These are phyloP conservation scores for Phymastichus coffea DNA, from an alignment of 1,140 invertebrate genomes.

Conservation along the genomic window DNA sequence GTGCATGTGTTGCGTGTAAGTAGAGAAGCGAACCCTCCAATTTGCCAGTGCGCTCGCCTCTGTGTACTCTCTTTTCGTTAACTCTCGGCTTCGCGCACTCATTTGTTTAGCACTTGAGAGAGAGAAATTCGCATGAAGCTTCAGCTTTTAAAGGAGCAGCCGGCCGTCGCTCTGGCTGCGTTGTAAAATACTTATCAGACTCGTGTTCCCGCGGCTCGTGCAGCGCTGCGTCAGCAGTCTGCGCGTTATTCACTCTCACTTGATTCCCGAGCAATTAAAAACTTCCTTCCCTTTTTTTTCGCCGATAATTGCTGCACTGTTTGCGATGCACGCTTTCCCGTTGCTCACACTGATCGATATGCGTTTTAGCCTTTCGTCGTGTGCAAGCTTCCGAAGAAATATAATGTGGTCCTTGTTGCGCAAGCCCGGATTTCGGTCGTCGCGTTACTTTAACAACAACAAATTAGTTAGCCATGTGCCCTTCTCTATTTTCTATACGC, in stretches of 20 bases:
- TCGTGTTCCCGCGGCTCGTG: too few relatives aligned
- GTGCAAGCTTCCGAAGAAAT: too few relatives aligned
- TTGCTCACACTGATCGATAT: too few relatives aligned
- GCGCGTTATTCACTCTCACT: too few relatives aligned
- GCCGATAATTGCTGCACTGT: background rate
- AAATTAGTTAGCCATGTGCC: too few relatives aligned
- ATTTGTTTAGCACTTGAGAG: conserved; percentile 33
- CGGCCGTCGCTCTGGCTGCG: conserved; percentile 4
- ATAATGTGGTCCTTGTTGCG: too few relatives aligned
- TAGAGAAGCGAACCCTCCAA: conserved; percentile 37
- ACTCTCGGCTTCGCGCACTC: conserved; percentile 9
- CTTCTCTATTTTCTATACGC: too few relatives aligned
- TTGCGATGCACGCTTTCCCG: background rate
- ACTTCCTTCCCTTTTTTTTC: too few relatives aligned
- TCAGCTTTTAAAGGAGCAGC: conserved; percentile 27
- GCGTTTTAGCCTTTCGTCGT: too few relatives aligned
- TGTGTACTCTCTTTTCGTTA: conserved; percentile 26
- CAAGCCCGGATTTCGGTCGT: too few relatives aligned
- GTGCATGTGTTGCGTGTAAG: too few relatives aligned
- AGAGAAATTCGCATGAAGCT: conserved; percentile 34
- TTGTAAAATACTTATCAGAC: background rate
- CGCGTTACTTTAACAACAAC: too few relatives aligned
- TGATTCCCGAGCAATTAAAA: conserved; percentile 8
- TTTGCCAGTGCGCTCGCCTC: conserved; percentile 31
- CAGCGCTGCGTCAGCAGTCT: background rate